Percentiles rank a stretch among this genome's conserved stretches.
phyloP scores from a whole-genome alignment of 2,113 vertebrate species.

The Mobula birostris region DNA sequence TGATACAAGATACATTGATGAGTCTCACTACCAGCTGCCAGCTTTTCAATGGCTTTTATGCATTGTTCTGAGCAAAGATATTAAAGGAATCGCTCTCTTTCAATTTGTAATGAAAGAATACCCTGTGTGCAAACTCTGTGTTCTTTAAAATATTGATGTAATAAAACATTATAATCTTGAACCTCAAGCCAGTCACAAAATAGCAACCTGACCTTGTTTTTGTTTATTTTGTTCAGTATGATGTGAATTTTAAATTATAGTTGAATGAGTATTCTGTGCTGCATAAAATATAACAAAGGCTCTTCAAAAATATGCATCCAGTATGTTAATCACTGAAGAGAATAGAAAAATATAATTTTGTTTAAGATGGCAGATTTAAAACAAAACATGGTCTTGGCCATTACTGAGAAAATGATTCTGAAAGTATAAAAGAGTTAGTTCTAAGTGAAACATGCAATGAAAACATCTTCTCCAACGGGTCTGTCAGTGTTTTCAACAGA shows the following conservation, averaged over 20 bases:
- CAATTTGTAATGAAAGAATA: background rate
- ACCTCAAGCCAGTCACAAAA: background rate
- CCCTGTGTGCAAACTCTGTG: background rate
- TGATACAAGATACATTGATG: slow-evolving; percentile 37
- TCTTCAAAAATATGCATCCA: background rate
- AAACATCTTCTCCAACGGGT: background rate
- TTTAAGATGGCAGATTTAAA: background rate
- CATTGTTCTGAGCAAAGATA: slow-evolving; percentile 8
- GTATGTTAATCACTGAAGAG: background rate
- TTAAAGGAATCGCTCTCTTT: slow-evolving; percentile 11
- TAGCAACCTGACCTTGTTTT: background rate
- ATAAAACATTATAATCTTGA: background rate
- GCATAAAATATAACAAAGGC: background rate
- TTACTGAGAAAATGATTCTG: background rate
- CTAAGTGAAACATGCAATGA: background rate
- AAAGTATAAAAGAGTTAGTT: background rate
- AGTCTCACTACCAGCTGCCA: slow-evolving; percentile 23
- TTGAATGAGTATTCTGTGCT: background rate
- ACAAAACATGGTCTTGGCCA: too few relatives aligned
- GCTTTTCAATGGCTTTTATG: slow-evolving; percentile 21
- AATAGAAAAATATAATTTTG: background rate
- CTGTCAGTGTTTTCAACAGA: background rate
- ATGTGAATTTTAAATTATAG: background rate
- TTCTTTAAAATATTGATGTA: slow-evolving; percentile 15
- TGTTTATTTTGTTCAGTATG: background rate